Base-by-base conservation (phyloP, 1,140 invertebrate species). In the Cotesia typhae region DNA sequence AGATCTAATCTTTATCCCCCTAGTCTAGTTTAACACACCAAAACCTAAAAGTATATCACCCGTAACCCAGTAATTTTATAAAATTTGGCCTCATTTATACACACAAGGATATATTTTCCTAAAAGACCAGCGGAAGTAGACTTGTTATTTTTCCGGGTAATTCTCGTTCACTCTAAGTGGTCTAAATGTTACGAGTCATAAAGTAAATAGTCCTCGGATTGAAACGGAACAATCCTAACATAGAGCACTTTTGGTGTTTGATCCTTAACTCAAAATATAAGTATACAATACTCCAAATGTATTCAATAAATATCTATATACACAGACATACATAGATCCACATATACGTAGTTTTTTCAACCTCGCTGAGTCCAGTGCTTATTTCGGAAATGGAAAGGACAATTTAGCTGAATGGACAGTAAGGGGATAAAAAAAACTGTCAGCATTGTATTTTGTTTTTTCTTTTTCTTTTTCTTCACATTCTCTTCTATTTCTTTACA, bases 351-450 rank as follows among this genome's bases (percentile, higher is more conserved):
- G 37, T 12, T 14, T 37, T 64, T n/a, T 9, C 36, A 41, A 14
- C 12, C 3, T 41, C 59, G 59, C 20, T 55, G 53, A 55, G n/a
- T 55, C 17, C n/a, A 66, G n/a, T 14, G 14, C 17, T 51, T 66
- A 66, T 66, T 66, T 53, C 14, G 64, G 20, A 52, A 66, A 66
- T 66, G 47, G 64, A 66, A 37, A 66, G 37, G 64, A 52, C 64
- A 66, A 66, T 66, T 66, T 66, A 51, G 64, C 20, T 52, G 64
- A 66, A 66, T 66, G 47, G 64, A 41, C 47, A 41, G 61, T 66
- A 37, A 36, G 20, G 35, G 38, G 14, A 20, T 14, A 37, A n/a
- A 37, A 17, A 66, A 52, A 66, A 66, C 64, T 17, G 64, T 66
- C 64, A 66, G 17, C 64, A 5, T 41, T 6, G 10, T 51, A n/a